Conservation (phyloP, 35 echinoderm and acorn worm species). For the Hemicentrotus pulcherrimus region DNA sequence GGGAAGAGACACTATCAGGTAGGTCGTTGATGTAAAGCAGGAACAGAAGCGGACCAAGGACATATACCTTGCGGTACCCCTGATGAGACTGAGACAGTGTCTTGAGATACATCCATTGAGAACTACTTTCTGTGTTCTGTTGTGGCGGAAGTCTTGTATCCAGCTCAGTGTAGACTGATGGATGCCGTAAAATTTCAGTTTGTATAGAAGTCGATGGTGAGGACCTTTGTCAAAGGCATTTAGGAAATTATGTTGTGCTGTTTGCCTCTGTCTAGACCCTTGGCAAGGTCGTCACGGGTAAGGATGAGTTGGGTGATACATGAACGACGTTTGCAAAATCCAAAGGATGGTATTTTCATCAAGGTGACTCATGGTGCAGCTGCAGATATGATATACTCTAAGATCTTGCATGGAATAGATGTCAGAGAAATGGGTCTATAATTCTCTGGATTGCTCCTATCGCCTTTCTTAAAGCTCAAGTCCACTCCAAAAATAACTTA, state of each 20-base stretch:
- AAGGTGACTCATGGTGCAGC: conserved; percentile 22
- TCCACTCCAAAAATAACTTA: no score
- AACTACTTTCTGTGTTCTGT: no score
- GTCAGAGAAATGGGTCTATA: conserved; percentile 57
- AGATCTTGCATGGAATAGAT: conserved; percentile 45
- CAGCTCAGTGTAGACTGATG: background rate
- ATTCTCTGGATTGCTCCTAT: conserved; percentile 42
- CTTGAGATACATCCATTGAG: no score
- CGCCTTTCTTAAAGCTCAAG: conserved; percentile 60
- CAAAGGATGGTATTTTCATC: conserved; percentile 46
- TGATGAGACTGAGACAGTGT: background rate
- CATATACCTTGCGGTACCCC: conserved; percentile 47
- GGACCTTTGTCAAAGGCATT: background rate
- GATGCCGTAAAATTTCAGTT: background rate
- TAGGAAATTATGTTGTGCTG: conserved; percentile 35
- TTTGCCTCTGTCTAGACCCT: conserved; percentile 20
- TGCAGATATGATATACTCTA: conserved; percentile 50
- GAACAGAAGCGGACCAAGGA: conserved; percentile 49
- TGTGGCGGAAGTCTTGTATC: no score
- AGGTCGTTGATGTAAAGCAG: conserved; percentile 50
- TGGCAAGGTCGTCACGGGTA: conserved; percentile 48
- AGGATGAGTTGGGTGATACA: conserved; percentile 51
- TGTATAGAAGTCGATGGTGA: background rate
- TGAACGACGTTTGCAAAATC: conserved; percentile 39
- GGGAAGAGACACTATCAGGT: background rate